phyloP scores from a whole-genome alignment of 2,113 vertebrate species.

The Pica pica region DNA sequence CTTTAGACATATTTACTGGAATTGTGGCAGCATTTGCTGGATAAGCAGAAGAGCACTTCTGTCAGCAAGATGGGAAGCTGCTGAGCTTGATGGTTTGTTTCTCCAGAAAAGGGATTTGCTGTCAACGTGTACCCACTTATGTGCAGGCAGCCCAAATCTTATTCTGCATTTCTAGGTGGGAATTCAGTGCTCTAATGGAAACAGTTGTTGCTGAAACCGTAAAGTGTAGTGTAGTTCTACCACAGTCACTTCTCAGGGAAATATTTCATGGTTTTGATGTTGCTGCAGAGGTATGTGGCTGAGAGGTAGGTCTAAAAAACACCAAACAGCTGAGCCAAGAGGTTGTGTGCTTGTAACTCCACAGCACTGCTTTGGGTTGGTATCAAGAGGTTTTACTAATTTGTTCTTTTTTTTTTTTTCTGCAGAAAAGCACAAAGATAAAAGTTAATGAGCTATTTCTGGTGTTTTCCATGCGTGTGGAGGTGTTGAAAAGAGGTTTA shows the following conservation, averaged over 20 bases:
- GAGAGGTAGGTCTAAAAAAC: not conserved
- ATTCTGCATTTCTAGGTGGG: not conserved
- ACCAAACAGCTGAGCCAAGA: not conserved
- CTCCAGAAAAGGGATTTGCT: not conserved
- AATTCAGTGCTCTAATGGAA: not conserved
- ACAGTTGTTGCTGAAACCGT: not conserved
- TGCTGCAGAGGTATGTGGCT: not conserved
- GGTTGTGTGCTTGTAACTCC: rapidly evolving
- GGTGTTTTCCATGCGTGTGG: rapidly evolving
- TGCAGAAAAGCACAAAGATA: not conserved
- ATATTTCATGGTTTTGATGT: not conserved
- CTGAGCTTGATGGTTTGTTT: not conserved
- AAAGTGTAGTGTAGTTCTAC: not conserved
- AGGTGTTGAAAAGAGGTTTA: rapidly evolving
- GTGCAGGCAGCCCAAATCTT: not conserved
- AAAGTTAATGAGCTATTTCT: rapidly evolving
- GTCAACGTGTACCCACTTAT: not conserved
- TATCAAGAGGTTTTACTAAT: not conserved
- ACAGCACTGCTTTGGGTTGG: not conserved
- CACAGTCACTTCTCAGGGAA: not conserved
- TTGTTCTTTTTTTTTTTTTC: not conserved
- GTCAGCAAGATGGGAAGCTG: slow-evolving; percentile 16
- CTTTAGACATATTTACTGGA: not conserved
- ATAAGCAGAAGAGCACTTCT: slow-evolving; percentile 1
- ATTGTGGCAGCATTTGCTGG: not conserved